Base-by-base conservation (phyloP, 2,888 invertebrate species). In the Masnerella sp. region DNA sequence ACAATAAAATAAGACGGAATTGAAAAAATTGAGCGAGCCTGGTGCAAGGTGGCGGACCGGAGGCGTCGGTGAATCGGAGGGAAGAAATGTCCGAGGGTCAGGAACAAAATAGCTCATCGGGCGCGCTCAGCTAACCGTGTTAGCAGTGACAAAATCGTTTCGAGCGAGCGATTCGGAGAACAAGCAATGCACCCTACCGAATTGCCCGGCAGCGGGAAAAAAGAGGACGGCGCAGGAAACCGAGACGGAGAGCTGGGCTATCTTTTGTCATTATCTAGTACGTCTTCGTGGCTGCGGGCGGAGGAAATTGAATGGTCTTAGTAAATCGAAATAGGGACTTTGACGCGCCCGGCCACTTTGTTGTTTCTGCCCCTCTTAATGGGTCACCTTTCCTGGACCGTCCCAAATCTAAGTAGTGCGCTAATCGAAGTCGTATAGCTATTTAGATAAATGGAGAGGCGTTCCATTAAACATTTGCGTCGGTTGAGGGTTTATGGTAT, bases 31-130 rank as follows among this genome's bases (percentile, higher is more conserved):
- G 30, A 38, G 7, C 25, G 38, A 25, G 25, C 25, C 25, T 25
- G 7, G 25, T 5, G 25, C n/a, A n/a, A 17, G 38, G 34, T 32
- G 25, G 52, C 25, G 22, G 34, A 28, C 38, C 18, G 14, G 52
- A 43, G 14, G n/a, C n/a, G n/a, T n/a, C n/a, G n/a, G 43, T 14
- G 61, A 45, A 51, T 43, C 14, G 74, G 58, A 51, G 68, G 45
- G 45, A 59, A 73, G 70, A 69, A 58, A 58, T 43, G 54, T 70
- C 67, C 62, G 73, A 78, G 80, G 79, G 80, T 81, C 78, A 79
- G 76, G 75, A 80, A 80, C 80, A 81, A 83, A 83, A 85, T 81
- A 83, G 84, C 84, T 86, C 85, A 85, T 86, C 83, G 84, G 79
- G 80, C 80, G 78, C 81, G 81, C 80, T 83, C 82, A 78, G 77